Percentiles rank a stretch among this genome's conserved stretches.
phyloP scores from a whole-genome alignment of 2,797 vertebrate genomes.

The Naso thynnoides region DNA sequence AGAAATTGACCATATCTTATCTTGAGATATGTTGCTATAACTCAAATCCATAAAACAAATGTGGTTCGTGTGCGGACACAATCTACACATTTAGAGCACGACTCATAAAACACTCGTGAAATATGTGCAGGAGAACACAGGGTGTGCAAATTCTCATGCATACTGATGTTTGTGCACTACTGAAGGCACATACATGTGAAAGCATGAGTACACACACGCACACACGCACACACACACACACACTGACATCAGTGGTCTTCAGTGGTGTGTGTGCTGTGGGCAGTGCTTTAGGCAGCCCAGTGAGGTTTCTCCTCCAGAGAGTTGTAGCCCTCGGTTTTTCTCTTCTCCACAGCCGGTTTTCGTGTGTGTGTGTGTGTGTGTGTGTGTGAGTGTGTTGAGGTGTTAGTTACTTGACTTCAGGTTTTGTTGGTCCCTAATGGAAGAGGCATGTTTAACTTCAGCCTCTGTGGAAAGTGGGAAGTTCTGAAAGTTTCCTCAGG shows the following conservation, averaged over 20 bases:
- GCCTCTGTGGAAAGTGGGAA: conserved; percentile 47
- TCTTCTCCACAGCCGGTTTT: conserved; percentile 61
- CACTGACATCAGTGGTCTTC: conserved; percentile 28
- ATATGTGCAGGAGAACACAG: conserved; percentile 41
- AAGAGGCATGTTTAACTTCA: conserved; percentile 58
- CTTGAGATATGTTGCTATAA: conserved; percentile 51
- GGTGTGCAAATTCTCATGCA: conserved; percentile 65
- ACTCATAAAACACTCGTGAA: conserved; percentile 71
- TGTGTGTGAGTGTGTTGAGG: conserved; percentile 41
- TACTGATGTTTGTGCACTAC: conserved; percentile 61
- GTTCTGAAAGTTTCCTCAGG: conserved; percentile 55
- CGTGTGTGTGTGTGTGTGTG: conserved; percentile 39
- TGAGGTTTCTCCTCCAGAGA: conserved; percentile 65
- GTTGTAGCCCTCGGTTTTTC: conserved; percentile 61
- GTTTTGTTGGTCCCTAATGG: conserved; percentile 61
- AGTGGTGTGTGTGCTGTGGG: conserved; percentile 74
- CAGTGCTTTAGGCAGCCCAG: conserved; percentile 73
- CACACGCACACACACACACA: conserved; percentile 21
- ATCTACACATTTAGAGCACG: conserved; percentile 37
- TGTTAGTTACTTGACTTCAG: conserved; percentile 44
- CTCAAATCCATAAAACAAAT: conserved; percentile 52
- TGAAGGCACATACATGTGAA: conserved; percentile 13
- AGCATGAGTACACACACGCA: conserved; percentile 6
- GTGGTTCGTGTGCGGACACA: conserved; percentile 36
- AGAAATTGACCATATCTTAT: conserved; percentile 48